phyloP scores from a whole-genome alignment of 1,140 invertebrate genomes.

The Rhopalosiphum padi region DNA sequence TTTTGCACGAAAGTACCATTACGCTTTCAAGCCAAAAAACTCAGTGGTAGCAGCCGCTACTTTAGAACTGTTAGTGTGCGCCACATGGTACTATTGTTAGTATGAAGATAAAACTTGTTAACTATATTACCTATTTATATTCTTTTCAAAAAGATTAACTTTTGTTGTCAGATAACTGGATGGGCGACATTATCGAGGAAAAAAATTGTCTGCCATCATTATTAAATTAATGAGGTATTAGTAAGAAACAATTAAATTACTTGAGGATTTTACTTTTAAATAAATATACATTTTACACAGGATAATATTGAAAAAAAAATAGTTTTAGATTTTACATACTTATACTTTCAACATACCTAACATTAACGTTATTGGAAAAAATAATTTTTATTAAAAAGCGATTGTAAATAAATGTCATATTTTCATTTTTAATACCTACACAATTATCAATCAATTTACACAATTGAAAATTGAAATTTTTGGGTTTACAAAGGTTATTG shows the following conservation, averaged over 20 bases:
- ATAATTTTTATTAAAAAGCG: background rate
- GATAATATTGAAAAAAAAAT: background rate
- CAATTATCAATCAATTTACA: background rate
- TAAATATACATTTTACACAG: background rate
- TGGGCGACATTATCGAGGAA: background rate
- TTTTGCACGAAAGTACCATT: too few relatives aligned
- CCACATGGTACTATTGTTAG: background rate
- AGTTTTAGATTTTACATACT: background rate
- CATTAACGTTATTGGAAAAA: background rate
- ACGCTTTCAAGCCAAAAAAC: too few relatives aligned
- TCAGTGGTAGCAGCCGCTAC: too few relatives aligned
- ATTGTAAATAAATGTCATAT: background rate
- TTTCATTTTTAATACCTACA: background rate
- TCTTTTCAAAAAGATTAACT: background rate
- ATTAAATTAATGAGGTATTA: background rate
- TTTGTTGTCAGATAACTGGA: background rate
- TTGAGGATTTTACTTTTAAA: background rate
- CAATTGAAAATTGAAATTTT: background rate
- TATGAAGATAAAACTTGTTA: background rate
- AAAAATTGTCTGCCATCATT: background rate
- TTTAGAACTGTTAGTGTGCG: too few relatives aligned
- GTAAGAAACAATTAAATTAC: too few relatives aligned
- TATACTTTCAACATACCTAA: background rate
- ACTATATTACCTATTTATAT: too few relatives aligned
- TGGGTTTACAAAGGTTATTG: background rate